phyloP scores from a whole-genome alignment of 2,888 invertebrate species.

The Leptinotarsa haldemani region DNA sequence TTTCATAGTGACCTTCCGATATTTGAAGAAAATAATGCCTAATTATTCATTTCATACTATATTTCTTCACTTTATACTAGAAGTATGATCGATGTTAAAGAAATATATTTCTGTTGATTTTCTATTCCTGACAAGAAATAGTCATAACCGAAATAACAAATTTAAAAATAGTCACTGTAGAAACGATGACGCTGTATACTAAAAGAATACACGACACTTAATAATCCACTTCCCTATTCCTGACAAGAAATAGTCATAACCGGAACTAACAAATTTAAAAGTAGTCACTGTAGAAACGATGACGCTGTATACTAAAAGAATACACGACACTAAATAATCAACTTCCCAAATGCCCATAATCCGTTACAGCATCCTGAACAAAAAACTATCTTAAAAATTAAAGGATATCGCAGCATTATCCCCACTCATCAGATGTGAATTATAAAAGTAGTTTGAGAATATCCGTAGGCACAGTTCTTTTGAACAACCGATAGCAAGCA shows the following conservation, averaged over 20 bases:
- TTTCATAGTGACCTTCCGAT: no score
- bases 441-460: conserved; percentile 39
- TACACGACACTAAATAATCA: not conserved
- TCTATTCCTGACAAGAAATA: no score
- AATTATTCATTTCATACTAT: no score
- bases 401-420: not conserved
- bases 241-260: no score
- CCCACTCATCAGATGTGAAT: conserved; percentile 7
- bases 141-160: not conserved
- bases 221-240: conserved; percentile 3
- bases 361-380: conserved; percentile 22
- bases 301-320: not conserved
- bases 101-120: no score
- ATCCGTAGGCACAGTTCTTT: conserved; percentile 24
- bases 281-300: not conserved
- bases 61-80: no score
- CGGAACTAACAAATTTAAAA: not conserved
- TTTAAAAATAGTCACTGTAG: not conserved
- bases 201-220: not conserved
- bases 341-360: conserved; percentile 14
- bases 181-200: not conserved
- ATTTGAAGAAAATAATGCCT: no score
- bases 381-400: conserved; percentile 8
- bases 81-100: no score
- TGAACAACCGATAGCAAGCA: not conserved